Conservation (phyloP, 2,113 vertebrate species). For the Oxyruncus cristatus region DNA sequence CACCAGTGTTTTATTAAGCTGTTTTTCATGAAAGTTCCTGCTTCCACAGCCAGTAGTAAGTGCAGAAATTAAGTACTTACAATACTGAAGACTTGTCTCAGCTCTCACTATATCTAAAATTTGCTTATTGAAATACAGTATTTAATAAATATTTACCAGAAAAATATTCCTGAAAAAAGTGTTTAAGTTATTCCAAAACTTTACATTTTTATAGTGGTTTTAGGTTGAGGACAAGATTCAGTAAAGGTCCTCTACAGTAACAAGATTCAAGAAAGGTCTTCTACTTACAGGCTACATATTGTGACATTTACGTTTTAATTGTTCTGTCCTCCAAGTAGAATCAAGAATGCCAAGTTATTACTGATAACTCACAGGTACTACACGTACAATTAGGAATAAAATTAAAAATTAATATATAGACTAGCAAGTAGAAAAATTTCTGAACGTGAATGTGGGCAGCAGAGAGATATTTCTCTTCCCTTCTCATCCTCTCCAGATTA, state of each 20-base stretch:
- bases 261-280: neutral
- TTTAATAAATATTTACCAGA: neutral
- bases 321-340: neutral
- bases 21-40: neutral
- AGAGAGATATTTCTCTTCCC: neutral
- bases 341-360: neutral
- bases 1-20: neutral
- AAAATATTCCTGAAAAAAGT: neutral
- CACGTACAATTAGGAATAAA: neutral
- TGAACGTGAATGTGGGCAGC: neutral
- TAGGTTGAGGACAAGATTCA: neutral
- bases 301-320: neutral
- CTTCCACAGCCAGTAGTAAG: neutral
- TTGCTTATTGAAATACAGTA: neutral
- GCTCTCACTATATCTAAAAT: neutral
- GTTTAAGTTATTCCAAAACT: neutral
- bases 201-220: neutral
- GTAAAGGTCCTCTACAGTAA: neutral
- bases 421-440: neutral
- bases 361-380: neutral
- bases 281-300: neutral
- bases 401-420: neutral
- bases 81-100: neutral
- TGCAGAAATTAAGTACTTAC: neutral
- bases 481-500: neutral